phyloP scores from a whole-genome alignment of 2,113 vertebrate genomes.

The Xyliphius kryptos region DNA sequence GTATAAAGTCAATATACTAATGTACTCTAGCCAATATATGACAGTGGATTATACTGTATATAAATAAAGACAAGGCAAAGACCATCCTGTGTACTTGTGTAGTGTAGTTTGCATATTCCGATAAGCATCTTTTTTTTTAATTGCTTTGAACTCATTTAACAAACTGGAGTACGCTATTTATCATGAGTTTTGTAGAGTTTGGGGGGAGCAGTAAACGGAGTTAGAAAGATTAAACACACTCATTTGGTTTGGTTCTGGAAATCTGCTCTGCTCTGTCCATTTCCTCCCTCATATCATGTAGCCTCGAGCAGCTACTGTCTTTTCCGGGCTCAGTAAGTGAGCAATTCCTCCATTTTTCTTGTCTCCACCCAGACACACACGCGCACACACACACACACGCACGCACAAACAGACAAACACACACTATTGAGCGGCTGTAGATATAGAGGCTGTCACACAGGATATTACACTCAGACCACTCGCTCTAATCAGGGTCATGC shows the following conservation, averaged over 20 bases:
- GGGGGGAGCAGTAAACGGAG: not conserved
- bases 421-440: slow-evolving; percentile 9
- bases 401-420: slow-evolving; percentile 14
- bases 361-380: not conserved
- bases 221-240: slow-evolving; percentile 1
- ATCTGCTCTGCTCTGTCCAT: slow-evolving; percentile 15
- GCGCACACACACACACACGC: not conserved
- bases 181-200: too few relatives aligned
- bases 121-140: too few relatives aligned
- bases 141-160: too few relatives aligned
- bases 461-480: slow-evolving; percentile 27
- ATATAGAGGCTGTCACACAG: slow-evolving; percentile 20
- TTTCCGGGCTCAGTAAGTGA: slow-evolving; percentile 11
- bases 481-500: slow-evolving; percentile 21
- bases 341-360: not conserved
- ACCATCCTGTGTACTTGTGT: too few relatives aligned
- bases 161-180: too few relatives aligned
- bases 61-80: too few relatives aligned
- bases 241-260: slow-evolving; percentile 9
- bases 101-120: too few relatives aligned
- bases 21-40: too few relatives aligned
- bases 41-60: too few relatives aligned
- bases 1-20: too few relatives aligned
- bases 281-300: slow-evolving; percentile 2
- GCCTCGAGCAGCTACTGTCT: slow-evolving; percentile 15